Base-by-base conservation (phyloP, 2,888 invertebrate genomes). In the Cephus pygmeus region DNA sequence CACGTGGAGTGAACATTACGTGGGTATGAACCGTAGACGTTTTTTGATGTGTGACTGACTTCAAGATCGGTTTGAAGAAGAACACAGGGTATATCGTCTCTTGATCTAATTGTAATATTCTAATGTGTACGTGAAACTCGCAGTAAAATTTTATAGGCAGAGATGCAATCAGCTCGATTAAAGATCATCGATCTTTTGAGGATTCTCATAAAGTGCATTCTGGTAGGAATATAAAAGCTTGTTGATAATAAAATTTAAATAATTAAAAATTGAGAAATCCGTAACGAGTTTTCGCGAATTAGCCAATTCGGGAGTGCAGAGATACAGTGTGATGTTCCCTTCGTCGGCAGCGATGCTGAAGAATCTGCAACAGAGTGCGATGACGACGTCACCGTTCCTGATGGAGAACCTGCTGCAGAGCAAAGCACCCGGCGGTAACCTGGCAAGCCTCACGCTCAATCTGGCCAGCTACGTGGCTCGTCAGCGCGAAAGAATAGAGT, bases 331-430 rank as follows among this genome's bases (percentile, higher is more conserved):
- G 81, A 90, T 91, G 91, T 90, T 91, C 85, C 91, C 91, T 81
- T 87, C 90, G 77, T 88, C 91, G 83, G 91, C 91, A 84, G 90
- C 91, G 85, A 91, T 91, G 91, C 87, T 91, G 85, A 91, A 91
- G 84, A 91, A 91, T 84, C 84, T 91, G 83, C 91, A 91, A 81
- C 91, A 90, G 82, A 89, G 90, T 83, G 88, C 93, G 11, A 93
- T 93, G 83, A 93, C 94, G 92, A 92, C 94, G 36, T 94, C 94
- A 0, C 94, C 94, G 0, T 94, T 94, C 85, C 86, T 94, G 76
- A 94, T 94, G 81, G 94, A 94, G 88, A 94, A 94, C 83, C 93
- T 94, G 33, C 88, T 94, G 77, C 94, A 94, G 81, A 94, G 93
- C 83, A 93, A 94, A 84, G 93, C 93, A 82, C 79, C 92, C 90